phyloP scores from a whole-genome alignment of 2,888 invertebrate species.

The Eilema griseolum region DNA sequence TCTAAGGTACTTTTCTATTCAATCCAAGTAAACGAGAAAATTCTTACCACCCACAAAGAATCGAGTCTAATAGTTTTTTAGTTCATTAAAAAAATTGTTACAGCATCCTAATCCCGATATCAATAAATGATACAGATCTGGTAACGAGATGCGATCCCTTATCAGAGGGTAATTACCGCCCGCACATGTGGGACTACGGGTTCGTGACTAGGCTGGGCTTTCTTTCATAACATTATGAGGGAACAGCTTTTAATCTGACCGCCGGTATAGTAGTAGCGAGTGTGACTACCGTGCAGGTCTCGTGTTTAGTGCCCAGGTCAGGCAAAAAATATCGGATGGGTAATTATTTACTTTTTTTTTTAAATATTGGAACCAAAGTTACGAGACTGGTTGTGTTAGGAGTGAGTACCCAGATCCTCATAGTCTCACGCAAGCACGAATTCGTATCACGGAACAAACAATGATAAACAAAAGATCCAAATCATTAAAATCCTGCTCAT shows the following conservation, averaged over 20 bases:
- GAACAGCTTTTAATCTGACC: background rate
- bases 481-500: no score
- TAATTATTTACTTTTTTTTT: no score
- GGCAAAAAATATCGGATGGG: no score
- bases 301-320: background rate
- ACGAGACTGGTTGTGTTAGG: no score
- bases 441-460: no score
- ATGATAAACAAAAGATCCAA: no score
- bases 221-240: background rate
- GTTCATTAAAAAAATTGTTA: slow-evolving; percentile 3
- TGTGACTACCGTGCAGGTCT: background rate
- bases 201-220: background rate
- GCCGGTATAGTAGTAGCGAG: background rate
- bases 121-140: slow-evolving; percentile 10
- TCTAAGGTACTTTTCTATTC: no score
- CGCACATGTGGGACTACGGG: background rate
- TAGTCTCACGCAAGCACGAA: no score
- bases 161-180: slow-evolving; percentile 6
- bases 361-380: no score
- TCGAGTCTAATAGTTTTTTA: background rate
- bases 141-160: slow-evolving; percentile 8
- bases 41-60: background rate
- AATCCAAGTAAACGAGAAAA: background rate
- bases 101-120: background rate
- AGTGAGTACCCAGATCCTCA: no score